Conservation (phyloP, 2,113 vertebrate species). For the Neolamprologus tretocephalus region DNA sequence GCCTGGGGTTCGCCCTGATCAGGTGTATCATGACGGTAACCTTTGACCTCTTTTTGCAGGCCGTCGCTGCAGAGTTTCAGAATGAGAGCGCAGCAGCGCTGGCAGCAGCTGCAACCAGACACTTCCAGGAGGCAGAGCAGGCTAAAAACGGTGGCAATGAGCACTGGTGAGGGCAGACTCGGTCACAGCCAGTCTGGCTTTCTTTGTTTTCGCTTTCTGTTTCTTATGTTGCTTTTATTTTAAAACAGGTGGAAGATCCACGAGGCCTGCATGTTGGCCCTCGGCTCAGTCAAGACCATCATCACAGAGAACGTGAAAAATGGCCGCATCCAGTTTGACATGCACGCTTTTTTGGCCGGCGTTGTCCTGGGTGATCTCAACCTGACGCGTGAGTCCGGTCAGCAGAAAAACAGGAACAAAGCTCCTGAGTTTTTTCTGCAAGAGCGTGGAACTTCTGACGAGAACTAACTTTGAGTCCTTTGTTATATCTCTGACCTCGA, state of each 20-base stretch:
- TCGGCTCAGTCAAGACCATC: conserved; percentile 93
- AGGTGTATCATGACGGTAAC: neutral
- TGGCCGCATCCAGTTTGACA: conserved; percentile 91
- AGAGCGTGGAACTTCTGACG: neutral
- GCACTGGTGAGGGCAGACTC: conserved; percentile 79
- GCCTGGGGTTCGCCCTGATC: neutral
- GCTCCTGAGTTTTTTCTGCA: neutral
- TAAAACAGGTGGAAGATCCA: conserved; percentile 92
- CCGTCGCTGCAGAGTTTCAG: conserved; percentile 95
- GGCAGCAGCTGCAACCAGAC: conserved; percentile 90
- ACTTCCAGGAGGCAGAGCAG: conserved; percentile 94
- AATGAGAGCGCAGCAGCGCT: conserved; percentile 93
- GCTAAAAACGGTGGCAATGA: conserved; percentile 79
- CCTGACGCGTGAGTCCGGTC: conserved; percentile 73
- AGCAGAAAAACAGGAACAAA: neutral
- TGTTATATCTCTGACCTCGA: neutral
- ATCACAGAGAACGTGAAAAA: conserved; percentile 93
- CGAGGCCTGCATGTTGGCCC: conserved; percentile 93
- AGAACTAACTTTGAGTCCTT: neutral
- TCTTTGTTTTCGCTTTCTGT: neutral
- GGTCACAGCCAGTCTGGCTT: neutral
- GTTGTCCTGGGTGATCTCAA: conserved; percentile 94
- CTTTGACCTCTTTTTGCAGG: conserved; percentile 62
- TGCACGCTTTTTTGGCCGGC: conserved; percentile 92
- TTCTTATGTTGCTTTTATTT: neutral